Base-by-base conservation (phyloP, 92 coral and sea anemone genomes). In the Galaxea fascicularis region DNA sequence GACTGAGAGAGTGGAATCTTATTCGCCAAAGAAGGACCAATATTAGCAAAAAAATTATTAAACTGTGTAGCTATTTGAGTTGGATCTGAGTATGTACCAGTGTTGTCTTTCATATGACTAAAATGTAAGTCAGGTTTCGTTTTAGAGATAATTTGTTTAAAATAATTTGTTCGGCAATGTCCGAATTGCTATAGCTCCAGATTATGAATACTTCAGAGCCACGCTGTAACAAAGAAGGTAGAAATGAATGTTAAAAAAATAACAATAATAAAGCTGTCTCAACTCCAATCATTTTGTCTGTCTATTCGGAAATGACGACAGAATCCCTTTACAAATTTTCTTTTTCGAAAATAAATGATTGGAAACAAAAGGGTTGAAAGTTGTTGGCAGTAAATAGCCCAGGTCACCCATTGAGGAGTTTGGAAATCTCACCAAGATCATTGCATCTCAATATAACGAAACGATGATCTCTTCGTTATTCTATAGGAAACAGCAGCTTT, bases 101-200 rank as follows among this genome's bases (percentile, higher is more conserved):
- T n/a, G n/a, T n/a, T n/a, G n/a, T n/a, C n/a, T n/a, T n/a, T n/a
- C n/a, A n/a, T n/a, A n/a, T n/a, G n/a, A n/a, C n/a, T n/a, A n/a
- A n/a, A n/a, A n/a, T n/a, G n/a, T n/a, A n/a, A n/a, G n/a, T n/a
- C n/a, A n/a, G n/a, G n/a, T n/a, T n/a, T n/a, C n/a, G n/a, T 6
- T 25, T 65, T 10, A 1, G 8, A 29, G 74, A 49, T 17, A 65
- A 74, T 10, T 1, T 45, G 16, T 0, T 29, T 47, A 46, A 79
- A 15, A 1, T n/a, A 8, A 8, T 51, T 0, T 29, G 5, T 56
- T n/a, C 11, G 17, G 21, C 49, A n/a, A 65, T 51, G 64, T 79
- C 83, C 12, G 17, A 8, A 14, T 10, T 22, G 52, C 74, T 41
- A 22, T 79, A 79, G 35, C 62, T 41, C 83, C 74, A 79, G 21